A percentile compares a stretch with the other conserved stretches of the same genome.
phyloP scores from a whole-genome alignment of 2,888 invertebrate genomes.

The Ectobius pallidus region DNA sequence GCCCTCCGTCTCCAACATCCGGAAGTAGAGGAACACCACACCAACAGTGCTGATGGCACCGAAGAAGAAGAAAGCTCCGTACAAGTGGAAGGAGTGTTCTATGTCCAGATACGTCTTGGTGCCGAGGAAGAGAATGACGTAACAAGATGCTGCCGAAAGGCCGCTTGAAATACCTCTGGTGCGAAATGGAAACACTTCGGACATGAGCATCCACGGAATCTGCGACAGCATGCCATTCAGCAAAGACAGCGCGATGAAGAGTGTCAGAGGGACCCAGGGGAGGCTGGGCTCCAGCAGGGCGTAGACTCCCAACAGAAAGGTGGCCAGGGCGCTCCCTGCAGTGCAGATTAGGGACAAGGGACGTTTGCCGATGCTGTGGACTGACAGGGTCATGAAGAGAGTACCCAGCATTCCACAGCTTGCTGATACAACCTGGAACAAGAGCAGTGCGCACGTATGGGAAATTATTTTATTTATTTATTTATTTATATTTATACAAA shows the following conservation, averaged over 20 bases:
- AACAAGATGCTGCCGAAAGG: not conserved
- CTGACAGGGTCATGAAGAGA: not conserved
- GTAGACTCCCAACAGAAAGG: not conserved
- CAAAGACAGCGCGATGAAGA: not conserved
- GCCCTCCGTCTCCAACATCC: conserved; percentile 1
- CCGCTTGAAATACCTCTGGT: not conserved
- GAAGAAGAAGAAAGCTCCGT: conserved; percentile 6
- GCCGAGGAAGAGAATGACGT: not conserved
- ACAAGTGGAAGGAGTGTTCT: not conserved
- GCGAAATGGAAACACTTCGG: not conserved
- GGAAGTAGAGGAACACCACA: not conserved
- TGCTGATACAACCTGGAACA: not conserved
- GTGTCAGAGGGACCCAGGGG: not conserved
- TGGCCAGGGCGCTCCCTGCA: not conserved
- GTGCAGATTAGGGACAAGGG: not conserved
- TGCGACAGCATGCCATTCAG: not conserved
- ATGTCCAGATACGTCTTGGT: conserved; percentile 10
- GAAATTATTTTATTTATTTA: too few species aligned
- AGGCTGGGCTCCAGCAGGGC: not conserved
- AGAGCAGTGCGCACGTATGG: too few species aligned
- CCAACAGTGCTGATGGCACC: not conserved
- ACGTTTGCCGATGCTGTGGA: not conserved
- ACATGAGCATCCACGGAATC: not conserved
- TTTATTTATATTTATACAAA: too few species aligned
- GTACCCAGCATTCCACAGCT: not conserved